Evolutionary conservation across 1,140 invertebrate species (phyloP).

Genomic region (Alviniconcha marisindica): DNA sequence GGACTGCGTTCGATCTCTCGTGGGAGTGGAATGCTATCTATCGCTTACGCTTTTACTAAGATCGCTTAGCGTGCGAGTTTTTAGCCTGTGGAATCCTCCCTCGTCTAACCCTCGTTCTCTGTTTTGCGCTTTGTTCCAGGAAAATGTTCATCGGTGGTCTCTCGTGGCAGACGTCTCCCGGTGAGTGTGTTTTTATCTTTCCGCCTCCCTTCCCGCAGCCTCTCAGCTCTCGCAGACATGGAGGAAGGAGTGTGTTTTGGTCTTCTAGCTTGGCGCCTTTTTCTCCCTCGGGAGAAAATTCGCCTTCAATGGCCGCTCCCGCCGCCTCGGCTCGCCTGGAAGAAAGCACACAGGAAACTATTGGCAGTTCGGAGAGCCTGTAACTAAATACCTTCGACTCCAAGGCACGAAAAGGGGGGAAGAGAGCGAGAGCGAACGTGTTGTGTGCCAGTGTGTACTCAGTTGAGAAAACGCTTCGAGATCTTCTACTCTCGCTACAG

Average conservation of each 20-base stretch:
- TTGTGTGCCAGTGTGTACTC: too few relatives aligned
- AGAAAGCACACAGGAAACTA: too few relatives aligned
- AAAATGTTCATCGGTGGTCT: conserved; percentile 99
- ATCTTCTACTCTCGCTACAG: too few relatives aligned
- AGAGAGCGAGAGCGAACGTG: too few relatives aligned
- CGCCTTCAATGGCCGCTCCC: not conserved
- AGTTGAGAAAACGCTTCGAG: too few relatives aligned
- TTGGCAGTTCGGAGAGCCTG: too few relatives aligned
- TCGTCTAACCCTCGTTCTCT: conserved; percentile 52
- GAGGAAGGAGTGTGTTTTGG: not conserved
- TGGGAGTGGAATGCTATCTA: conserved; percentile 56
- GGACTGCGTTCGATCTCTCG: conserved; percentile 31
- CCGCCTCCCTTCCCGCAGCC: not conserved
- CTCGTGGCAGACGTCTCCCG: conserved; percentile 99
- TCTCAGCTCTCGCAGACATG: not conserved
- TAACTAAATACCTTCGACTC: too few relatives aligned
- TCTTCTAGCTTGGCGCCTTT: too few relatives aligned
- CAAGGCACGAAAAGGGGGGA: too few relatives aligned
- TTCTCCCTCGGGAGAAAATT: not conserved
- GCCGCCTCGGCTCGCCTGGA: not conserved
- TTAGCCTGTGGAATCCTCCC: not conserved
- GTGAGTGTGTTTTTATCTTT: conserved; percentile 79
- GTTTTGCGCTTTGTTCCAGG: conserved; percentile 87
- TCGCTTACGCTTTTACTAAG: too few relatives aligned
- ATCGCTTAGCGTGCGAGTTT: too few relatives aligned